Percentiles rank a stretch among this genome's conserved stretches.
phyloP scores from a whole-genome alignment of 2,888 invertebrate species.

The Gastrophysa polygoni region DNA sequence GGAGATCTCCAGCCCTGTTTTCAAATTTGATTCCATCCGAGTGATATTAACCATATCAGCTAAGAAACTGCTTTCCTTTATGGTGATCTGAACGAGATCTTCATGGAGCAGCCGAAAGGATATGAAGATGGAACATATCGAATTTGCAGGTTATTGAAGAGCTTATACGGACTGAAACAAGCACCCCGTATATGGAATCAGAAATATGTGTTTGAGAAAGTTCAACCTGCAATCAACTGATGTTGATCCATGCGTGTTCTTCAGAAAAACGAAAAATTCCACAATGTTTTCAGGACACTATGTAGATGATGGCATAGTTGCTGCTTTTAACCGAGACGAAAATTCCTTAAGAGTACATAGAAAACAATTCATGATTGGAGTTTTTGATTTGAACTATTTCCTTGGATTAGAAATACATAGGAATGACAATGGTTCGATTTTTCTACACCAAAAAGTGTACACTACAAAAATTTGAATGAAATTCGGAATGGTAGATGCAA shows the following conservation, averaged over 20 bases:
- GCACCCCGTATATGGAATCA: neutral
- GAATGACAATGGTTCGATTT: too few relatives aligned
- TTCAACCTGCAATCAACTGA: neutral
- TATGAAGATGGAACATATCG: neutral
- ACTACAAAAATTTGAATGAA: too few relatives aligned
- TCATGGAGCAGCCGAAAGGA: neutral
- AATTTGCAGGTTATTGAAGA: neutral
- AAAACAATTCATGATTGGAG: too few relatives aligned
- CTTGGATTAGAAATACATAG: too few relatives aligned
- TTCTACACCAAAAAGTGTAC: too few relatives aligned
- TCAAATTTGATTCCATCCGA: neutral
- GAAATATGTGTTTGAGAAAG: neutral
- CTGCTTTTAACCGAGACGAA: too few relatives aligned
- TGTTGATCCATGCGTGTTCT: neutral
- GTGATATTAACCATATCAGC: neutral
- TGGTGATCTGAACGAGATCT: neutral
- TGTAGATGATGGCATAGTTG: too few relatives aligned
- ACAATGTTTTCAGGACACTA: neutral
- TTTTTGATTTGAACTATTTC: too few relatives aligned
- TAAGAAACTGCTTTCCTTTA: neutral
- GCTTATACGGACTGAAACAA: neutral
- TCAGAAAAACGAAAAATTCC: neutral
- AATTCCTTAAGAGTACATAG: too few relatives aligned
- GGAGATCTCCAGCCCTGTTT: neutral
- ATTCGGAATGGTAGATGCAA: neutral